Evolutionary conservation across 1,140 invertebrate genomes (phyloP).

Genomic region (Tetramorium parvispinum): DNA sequence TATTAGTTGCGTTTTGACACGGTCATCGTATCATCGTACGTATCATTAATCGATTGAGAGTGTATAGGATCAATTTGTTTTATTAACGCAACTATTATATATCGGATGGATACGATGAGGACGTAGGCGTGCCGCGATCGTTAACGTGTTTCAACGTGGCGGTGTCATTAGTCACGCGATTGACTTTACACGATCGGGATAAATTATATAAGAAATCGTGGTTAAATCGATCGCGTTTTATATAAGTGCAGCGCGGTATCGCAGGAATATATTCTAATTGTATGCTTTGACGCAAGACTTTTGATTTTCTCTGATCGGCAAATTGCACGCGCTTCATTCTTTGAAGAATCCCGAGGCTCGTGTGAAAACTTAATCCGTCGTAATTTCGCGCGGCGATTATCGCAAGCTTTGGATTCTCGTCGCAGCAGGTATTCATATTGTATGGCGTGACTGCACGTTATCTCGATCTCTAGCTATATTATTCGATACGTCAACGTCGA

Average conservation of each 20-base stretch:
- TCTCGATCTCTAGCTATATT: neutral
- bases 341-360: neutral
- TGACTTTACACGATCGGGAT: neutral
- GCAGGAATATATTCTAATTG: neutral
- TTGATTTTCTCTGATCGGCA: neutral
- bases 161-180: neutral
- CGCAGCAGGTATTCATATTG: neutral
- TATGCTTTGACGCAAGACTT: neutral
- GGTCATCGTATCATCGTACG: neutral
- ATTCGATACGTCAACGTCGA: neutral
- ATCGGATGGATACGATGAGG: neutral
- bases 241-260: neutral
- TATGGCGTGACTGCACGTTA: conserved; percentile 4
- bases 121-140: neutral
- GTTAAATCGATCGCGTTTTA: conserved; percentile 11
- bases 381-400: conserved; percentile 28
- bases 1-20: neutral
- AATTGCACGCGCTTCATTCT: neutral
- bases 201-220: conserved; percentile 26
- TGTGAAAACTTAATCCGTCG: neutral
- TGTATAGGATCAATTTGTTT: conserved; percentile 7
- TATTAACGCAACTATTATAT: neutral
- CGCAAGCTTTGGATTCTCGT: neutral
- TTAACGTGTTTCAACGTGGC: neutral
- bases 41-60: neutral